These are phyloP conservation scores for Drosophila yakuba DNA, from an alignment of 1,140 invertebrate species.

Conservation along the genomic window DNA sequence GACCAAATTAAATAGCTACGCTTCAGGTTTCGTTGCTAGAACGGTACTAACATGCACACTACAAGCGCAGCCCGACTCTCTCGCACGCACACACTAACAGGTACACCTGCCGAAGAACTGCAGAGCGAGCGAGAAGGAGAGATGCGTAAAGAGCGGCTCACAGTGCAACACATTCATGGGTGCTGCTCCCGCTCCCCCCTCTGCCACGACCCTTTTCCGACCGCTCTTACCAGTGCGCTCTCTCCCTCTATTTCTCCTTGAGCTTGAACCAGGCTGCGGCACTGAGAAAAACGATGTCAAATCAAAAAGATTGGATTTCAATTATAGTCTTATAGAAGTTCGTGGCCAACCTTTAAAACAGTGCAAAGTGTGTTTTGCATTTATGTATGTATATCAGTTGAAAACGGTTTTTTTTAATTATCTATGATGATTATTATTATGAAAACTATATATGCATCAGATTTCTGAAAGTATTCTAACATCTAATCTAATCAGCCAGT, in stretches of 20 bases:
- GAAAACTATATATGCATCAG: too few relatives aligned
- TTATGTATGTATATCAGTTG: too few relatives aligned
- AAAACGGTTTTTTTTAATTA: too few relatives aligned
- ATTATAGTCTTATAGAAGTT: too few relatives aligned
- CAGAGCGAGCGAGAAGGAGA: slow-evolving; percentile 32
- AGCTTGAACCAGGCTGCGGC: slow-evolving; percentile 63
- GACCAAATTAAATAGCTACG: slow-evolving; percentile 75
- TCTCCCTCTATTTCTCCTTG: slow-evolving; percentile 39
- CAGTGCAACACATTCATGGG: slow-evolving; percentile 57
- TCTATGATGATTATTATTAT: too few relatives aligned
- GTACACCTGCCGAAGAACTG: slow-evolving; percentile 47
- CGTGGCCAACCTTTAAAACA: too few relatives aligned
- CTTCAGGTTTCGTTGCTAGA: slow-evolving; percentile 81
- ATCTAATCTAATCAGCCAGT: too few relatives aligned
- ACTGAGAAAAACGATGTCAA: background rate
- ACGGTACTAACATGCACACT: slow-evolving; percentile 73
- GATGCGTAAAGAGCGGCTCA: slow-evolving; percentile 61
- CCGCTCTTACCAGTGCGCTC: slow-evolving; percentile 6
- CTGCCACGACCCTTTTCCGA: slow-evolving; percentile 8
- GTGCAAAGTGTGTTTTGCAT: too few relatives aligned
- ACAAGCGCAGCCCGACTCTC: slow-evolving; percentile 13
- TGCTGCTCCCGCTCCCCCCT: slow-evolving; percentile 24
- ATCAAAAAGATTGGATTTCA: too few relatives aligned
- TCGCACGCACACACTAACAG: slow-evolving; percentile 20
- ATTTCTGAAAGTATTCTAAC: too few relatives aligned